Evolutionary conservation across 2,113 vertebrate species (phyloP), one percentile per base, ranked within the genome.

Genomic region (Centropristis striata): DNA sequence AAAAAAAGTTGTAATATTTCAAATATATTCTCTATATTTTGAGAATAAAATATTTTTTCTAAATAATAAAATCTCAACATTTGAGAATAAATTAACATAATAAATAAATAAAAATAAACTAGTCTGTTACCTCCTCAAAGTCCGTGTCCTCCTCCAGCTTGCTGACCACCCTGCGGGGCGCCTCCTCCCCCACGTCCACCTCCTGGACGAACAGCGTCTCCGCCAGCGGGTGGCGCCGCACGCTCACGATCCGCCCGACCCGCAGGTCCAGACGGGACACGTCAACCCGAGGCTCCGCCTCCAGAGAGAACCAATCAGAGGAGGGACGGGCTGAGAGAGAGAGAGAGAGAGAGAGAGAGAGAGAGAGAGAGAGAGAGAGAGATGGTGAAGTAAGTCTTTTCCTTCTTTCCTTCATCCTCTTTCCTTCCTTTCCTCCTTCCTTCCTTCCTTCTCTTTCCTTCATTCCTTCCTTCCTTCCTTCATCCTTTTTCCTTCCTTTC

Each of bases 261-360:
- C 98, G 94, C 85, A 99, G 93, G 90, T 99, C 98, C 75, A 99
- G 93, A 2, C 95, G 87, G 7, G 97, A 98, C 75, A 96, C 95
- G 47, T 98, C 97, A 0, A 96, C n/a, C 5, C 86, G 95, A 8
- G 90, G 87, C 64, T 96, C 95, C 23, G 80, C 88, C 68, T 50
- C 89, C 85, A 93, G 4, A 1, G 44, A 37, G 21, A 75, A 32
- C 0, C 70, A 13, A 27, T 78, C 86, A 3, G 65, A 66, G 16
- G 4, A 8, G 42, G 75, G 63, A 23, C 41, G 74, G 53, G 58
- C 88, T 86, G 39, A 37, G 8, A 39, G 20, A 63, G 6, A 51
- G 4, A 42, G 11, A 71, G 2, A 39, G 12, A 13, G n/a, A n/a
- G n/a, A n/a, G n/a, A n/a, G n/a, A n/a, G n/a, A n/a, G n/a, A n/a